Evolutionary conservation across 2,797 vertebrate species (phyloP), one percentile per base, ranked within the genome.

Genomic region (Coendou prehensilis): DNA sequence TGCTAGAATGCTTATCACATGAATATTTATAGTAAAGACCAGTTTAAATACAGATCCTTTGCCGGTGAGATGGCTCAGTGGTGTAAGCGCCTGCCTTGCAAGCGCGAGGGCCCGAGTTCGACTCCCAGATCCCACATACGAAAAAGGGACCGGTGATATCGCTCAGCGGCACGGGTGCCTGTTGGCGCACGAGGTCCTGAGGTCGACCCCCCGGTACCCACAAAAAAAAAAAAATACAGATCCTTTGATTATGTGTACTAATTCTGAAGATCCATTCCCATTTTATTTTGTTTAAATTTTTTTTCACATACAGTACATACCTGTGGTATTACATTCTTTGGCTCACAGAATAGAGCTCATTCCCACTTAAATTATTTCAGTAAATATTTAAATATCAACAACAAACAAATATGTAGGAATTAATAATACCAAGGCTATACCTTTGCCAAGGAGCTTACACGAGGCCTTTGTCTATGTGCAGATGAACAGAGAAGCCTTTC

Each of bases 321-420:
- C 91, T 87, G 33, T 73, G 9, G 71, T 84, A n/a, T 82, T 85
- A 45, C 71, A 78, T 79, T 92, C 87, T 67, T 37, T 87, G 93
- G 6, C 3, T 96, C 50, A 71, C 23, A 94, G 56, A 97, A 61
- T 76, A 56, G 22, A 87, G 75, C 2, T 75, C 93, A 52, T 92
- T 92, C 1, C 6, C 33, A 80, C 84, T 81, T 91, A 87, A 20
- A 88, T 91, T 94, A 87, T 84, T 83, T 91, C 30, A 45, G 20
- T 93, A 45, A 93, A 33, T 96, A 93, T 80, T 94, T 94, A 64
- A 90, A 87, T 91, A 11, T 59, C 37, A 83, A 41, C 9, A 82
- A 89, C 57, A 87, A 96, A 96, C 41, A 95, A 79, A 94, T 88
- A 54, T 91, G 41, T 95, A 84, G 14, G 64, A 89, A 61, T 80